Evolutionary conservation across 2,797 vertebrate species (phyloP).

Genomic region (Alcedo atthis): DNA sequence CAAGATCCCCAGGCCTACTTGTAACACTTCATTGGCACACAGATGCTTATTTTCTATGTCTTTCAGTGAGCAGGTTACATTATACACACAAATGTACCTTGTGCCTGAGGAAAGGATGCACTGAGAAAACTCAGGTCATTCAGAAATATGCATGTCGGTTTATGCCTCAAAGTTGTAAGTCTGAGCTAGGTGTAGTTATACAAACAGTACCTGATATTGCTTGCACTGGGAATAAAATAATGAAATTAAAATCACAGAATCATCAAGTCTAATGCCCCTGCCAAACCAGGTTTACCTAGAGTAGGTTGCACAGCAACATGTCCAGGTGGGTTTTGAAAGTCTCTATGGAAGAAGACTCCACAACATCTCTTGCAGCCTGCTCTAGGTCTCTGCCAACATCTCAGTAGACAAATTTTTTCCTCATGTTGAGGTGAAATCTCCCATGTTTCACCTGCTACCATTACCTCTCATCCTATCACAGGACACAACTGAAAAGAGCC

Average conservation of each 20-base stretch:
- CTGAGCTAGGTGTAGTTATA: background rate
- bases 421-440: too few relatives aligned
- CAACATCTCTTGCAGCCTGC: too few relatives aligned
- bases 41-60: background rate
- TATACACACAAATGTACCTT: background rate
- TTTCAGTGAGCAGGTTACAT: background rate
- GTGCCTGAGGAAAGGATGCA: background rate
- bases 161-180: background rate
- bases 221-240: background rate
- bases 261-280: too few relatives aligned
- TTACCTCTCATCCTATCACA: too few relatives aligned
- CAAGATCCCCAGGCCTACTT: background rate
- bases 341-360: too few relatives aligned
- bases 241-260: background rate
- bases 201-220: rapidly evolving
- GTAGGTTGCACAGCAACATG: too few relatives aligned
- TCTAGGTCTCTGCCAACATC: too few relatives aligned
- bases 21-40: background rate
- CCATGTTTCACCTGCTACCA: too few relatives aligned
- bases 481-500: too few relatives aligned
- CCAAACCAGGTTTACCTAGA: too few relatives aligned
- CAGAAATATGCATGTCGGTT: background rate
- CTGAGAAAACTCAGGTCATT: background rate
- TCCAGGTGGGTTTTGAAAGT: too few relatives aligned
- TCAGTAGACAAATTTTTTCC: too few relatives aligned